Evolutionary conservation across 1,140 invertebrate species (phyloP), one percentile per base, ranked within the genome.

Genomic region (Cylas formicarius): DNA sequence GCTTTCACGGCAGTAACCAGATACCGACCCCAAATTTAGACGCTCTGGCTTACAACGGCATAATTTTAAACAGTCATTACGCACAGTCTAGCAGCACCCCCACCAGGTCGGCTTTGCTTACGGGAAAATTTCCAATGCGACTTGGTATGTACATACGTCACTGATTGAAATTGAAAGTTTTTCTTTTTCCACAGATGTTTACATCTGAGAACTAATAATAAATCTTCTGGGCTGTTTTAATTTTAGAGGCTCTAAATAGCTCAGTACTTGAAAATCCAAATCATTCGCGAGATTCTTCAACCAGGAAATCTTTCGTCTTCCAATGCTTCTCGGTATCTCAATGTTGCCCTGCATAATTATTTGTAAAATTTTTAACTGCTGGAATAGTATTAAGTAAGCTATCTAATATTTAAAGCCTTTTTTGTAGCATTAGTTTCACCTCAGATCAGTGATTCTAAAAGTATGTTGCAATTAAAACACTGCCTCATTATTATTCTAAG

Each of bases 1-100:
- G 81, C 44, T 84, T 81, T 56, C 83, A 84, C 56, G 82, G 82
- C 9, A 80, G 78, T 9, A 66, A 78, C 52, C 73, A 83, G 59
- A 80, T 82, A 45, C 70, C 72, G 11, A 82, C 81, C 0, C 81
- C 81, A 0, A 81, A 82, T 52, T 75, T 84, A 14, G 79, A 82
- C 44, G 72, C 72, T 2, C 57, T 84, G 2, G 81, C 77, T 1
- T 75, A 73, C 45, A 74, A 75, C 52, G 80, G 80, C 9, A 67
- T 82, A 40, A 76, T 81, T 43, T 64, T 83, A 2, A 78, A 81
- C 52, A 72, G 72, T 35, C 76, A 81, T 55, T 83, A 84, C 50
- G 73, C 73, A 2, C 67, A 77, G 36, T 74, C 78, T 2, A 72
- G 76, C 2, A 79, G 79, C 48, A 77, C 78, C 5, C 74, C 80